Evolutionary conservation across 2,888 invertebrate species (phyloP), one percentile per base, ranked within the genome.

Genomic region (Diaprepes abbreviatus): DNA sequence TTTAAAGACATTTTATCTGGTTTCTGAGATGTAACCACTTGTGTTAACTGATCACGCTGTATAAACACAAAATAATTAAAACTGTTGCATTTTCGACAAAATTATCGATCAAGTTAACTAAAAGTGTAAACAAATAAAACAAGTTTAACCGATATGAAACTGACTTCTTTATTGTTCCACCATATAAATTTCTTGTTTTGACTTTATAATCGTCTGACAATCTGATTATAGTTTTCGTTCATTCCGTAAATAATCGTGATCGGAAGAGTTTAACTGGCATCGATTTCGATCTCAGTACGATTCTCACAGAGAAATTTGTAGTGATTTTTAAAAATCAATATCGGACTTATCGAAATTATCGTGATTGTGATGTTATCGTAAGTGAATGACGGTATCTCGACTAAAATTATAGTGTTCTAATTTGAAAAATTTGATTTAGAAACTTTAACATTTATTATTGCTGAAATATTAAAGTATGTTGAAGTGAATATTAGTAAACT

Each of bases 171-270:
- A 28, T 28, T 48, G 48, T 5, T 14, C 19, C 48, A 48, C 28
- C 14, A 1, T 48, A 28, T 48, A 48, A n/a, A 48, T 9, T 28
- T 28, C 28, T 48, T 48, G 21, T 24, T n/a, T 48, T 48, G 14
- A 14, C 28, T 48, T 28, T 7, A 48, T 28, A 48, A 12, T 24
- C 14, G 24, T 48, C 48, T 28, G 55, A 35, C 55, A 55, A 55
- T 55, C 55, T 35, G 55, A 55, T 55, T 55, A 55, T 21, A 55
- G 48, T 21, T 31, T 58, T 40, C 24, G 54, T 64, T 64, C 64
- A 45, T 45, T 45, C 36, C 33, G 35, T 48, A 58, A 58, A 58
- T 28, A 52, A 62, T 52, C 62, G 62, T 50, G 62, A 50, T 62
- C 50, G 50, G n/a, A 52, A 43, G 24, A 62, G 62, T 50, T 2